Evolutionary conservation across 2,888 invertebrate species (phyloP), one percentile per base, ranked within the genome.

Genomic region (Lasioglossum morio): DNA sequence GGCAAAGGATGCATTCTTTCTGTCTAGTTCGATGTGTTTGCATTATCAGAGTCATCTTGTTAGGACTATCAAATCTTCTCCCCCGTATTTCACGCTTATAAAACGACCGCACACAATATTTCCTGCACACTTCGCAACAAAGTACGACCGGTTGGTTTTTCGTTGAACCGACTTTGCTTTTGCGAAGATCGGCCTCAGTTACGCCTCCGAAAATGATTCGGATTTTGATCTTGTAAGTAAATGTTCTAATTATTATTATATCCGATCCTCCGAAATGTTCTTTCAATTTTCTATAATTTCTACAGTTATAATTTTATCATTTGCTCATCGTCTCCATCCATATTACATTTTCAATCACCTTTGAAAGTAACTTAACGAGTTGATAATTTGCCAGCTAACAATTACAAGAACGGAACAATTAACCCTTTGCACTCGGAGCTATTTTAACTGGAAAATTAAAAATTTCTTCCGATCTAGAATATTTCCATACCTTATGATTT

Each of bases 201-300:
- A 14, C 37, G 27, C 43, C 43, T n/a, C 4, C 23, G 2, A 63
- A 70, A 60, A 86, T 86, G 86, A 77, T 79, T 8, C 86, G 86
- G 19, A 23, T 72, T 1, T 30, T 87, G 63, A 43, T 87, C n/a
- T 23, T 87, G 86, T 87, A 77, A 82, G 86, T 84, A 37, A 2
- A 74, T 0, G 16, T n/a, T 53, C 53, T 53, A 23, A 23, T 23
- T 53, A 23, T 10, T 8, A 23, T 43, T 46, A 46, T 23, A 53
- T 53, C 3, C 53, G 23, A 8, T 0, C 10, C 34, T 23, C 2
- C 2, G 14, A 53, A 53, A 73, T 19, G 2, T 57, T 57, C 7
- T 1, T 19, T 10, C 48, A 23, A 23, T 19, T 34, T 2, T 16
- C 12, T 27, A n/a, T 4, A 30, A 27, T 19, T 16, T 4, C 10